Percentiles rank a stretch among this genome's conserved stretches.
These are phyloP conservation scores for Hylomyscus alleni DNA, from an alignment of 2,797 vertebrate species.

Conservation along the genomic window DNA sequence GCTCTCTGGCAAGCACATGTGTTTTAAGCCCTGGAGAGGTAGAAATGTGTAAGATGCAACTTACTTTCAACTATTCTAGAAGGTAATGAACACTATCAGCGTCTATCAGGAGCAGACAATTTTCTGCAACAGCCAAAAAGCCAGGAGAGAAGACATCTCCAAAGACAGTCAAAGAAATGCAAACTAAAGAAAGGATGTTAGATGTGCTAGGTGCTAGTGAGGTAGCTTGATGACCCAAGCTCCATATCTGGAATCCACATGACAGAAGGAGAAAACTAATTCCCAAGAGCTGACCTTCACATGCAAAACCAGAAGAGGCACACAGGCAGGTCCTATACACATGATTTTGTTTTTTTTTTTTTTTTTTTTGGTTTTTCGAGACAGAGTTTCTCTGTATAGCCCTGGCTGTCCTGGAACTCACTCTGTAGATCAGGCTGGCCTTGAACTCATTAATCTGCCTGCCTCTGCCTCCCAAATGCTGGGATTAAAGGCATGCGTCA, in stretches of 20 bases:
- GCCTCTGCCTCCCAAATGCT: too few relatives aligned
- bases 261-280: neutral
- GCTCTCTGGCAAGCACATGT: neutral
- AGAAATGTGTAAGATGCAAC: too few relatives aligned
- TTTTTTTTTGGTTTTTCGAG: too few relatives aligned
- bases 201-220: neutral
- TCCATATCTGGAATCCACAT: neutral
- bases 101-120: too few relatives aligned
- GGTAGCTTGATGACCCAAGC: neutral
- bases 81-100: neutral
- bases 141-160: neutral
- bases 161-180: neutral
- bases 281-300: neutral
- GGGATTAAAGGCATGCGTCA: too few relatives aligned
- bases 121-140: neutral
- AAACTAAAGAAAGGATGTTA: neutral
- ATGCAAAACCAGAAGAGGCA: neutral
- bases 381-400: too few relatives aligned
- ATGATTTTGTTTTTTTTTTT: neutral
- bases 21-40: neutral
- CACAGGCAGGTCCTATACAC: neutral
- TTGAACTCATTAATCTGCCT: too few relatives aligned
- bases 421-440: too few relatives aligned
- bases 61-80: neutral
- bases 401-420: too few relatives aligned